Evolutionary conservation across 2,113 vertebrate species (phyloP).

Genomic region (Cyphomyrus plagiostoma): DNA sequence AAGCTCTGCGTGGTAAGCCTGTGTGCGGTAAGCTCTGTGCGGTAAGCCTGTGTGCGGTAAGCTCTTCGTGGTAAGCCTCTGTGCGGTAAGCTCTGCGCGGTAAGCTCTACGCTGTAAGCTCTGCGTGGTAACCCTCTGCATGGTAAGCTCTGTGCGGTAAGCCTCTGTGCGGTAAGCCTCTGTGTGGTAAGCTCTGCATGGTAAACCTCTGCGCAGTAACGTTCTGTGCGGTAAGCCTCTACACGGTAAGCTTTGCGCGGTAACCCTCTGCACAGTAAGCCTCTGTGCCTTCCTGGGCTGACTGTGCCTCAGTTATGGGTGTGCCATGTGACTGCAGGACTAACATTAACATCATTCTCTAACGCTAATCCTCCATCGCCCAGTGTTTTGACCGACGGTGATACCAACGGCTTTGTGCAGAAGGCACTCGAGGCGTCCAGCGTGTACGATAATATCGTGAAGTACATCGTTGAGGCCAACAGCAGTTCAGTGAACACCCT

Average conservation of each 20-base stretch:
- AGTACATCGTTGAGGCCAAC: constrained; percentile 72
- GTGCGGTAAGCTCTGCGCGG: constrained; percentile 35
- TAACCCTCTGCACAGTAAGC: constrained; percentile 66
- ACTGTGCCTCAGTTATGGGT: neutral
- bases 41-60: no score
- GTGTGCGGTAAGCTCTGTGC: neutral
- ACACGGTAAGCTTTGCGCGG: constrained; percentile 41
- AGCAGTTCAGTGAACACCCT: constrained; percentile 65
- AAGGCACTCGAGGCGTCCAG: constrained; percentile 87
- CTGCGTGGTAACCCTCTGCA: no score
- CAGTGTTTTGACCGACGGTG: constrained; percentile 71
- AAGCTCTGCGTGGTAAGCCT: constrained; percentile 54
- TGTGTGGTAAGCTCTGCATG: no score
- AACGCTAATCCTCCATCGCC: constrained; percentile 21
- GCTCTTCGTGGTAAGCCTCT: no score
- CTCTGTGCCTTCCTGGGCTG: constrained; percentile 17
- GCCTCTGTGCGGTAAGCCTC: no score
- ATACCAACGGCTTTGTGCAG: constrained; percentile 85
- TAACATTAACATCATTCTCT: constrained; percentile 27
- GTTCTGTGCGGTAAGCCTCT: constrained; percentile 55
- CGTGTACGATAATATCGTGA: constrained; percentile 83
- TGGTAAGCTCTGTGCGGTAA: no score
- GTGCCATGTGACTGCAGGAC: neutral
- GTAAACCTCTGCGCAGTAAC: no score
- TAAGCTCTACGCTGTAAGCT: constrained; percentile 51